These are phyloP conservation scores for Tetrapedia diversipes DNA, from an alignment of 2,888 invertebrate species.

Conservation along the genomic window DNA sequence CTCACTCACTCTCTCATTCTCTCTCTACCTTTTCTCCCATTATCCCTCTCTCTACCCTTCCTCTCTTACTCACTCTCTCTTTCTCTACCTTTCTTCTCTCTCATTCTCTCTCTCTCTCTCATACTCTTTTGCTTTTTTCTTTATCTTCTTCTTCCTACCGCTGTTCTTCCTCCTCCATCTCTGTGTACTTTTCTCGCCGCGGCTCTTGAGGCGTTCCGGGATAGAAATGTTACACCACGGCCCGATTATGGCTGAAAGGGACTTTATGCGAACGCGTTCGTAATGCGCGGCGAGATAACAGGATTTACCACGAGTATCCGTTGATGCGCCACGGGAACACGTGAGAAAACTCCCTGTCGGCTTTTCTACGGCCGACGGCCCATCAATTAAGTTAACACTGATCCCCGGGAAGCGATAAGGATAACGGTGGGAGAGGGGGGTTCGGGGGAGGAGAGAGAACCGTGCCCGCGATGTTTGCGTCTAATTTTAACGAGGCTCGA, in stretches of 20 bases:
- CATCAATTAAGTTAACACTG: conserved; percentile 45
- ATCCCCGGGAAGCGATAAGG: conserved; percentile 54
- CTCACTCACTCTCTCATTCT: no score
- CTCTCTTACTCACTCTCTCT: no score
- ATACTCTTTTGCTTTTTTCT: no score
- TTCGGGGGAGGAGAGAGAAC: no score
- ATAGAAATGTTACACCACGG: conserved; percentile 55
- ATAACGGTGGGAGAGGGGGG: no score
- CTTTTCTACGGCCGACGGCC: conserved; percentile 28
- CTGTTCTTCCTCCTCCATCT: neutral
- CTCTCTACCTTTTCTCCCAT: no score
- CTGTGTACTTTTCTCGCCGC: neutral
- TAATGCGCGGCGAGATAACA: conserved; percentile 49
- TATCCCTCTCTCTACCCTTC: no score
- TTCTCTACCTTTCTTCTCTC: no score
- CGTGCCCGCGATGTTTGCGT: neutral
- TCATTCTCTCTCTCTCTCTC: neutral
- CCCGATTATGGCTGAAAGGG: conserved; percentile 41
- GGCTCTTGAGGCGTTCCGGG: conserved; percentile 13
- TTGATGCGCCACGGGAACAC: conserved; percentile 40
- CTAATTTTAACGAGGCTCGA: conserved; percentile 15
- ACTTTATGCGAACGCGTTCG: conserved; percentile 41
- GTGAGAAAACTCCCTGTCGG: conserved; percentile 47
- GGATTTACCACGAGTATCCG: conserved; percentile 63
- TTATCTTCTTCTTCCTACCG: neutral